Evolutionary conservation across 1,140 invertebrate species (phyloP), one percentile per base, ranked within the genome.

Genomic region (Psilanteris sp.): DNA sequence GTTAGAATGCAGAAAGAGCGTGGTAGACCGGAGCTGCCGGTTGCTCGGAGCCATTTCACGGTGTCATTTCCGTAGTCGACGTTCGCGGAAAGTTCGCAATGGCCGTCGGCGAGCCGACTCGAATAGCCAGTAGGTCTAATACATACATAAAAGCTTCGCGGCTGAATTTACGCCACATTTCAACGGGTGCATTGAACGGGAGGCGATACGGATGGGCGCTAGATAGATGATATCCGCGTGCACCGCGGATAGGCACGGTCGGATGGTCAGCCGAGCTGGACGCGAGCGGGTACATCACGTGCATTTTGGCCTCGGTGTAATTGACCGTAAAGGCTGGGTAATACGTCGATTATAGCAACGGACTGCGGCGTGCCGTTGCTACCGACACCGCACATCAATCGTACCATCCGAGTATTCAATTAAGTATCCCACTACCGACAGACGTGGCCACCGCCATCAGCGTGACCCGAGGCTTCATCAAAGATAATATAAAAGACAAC

Each of bases 311-410:
- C 59, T 64, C 73, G 54, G 15, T 44, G 73, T 77, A 77, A 77
- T 77, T 77, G 66, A 77, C 59, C 73, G 73, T 77, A 77, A 71
- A 61, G 66, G 27, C 64, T 57, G 55, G 57, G 34, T 76, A 76
- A 76, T 76, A 70, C 73, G 64, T 64, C 73, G 73, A 76, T 76
- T 76, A 76, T 76, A 52, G 55, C 55, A 76, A 64, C 64, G 64
- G 72, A 76, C 57, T 70, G 64, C 66, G 43, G 62, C 64, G 44
- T 70, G 57, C 66, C 43, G 50, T 70, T 70, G 62, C 70, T 70
- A 78, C 75, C 57, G 70, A 78, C 70, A 68, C 75, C 50, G 64
- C 48, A 67, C 75, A 78, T 78, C 75, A 73, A 77, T 77, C 68
- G 54, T 67, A 55, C 41, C 64, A 57, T 68, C 26, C 62, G 70